Percentiles rank a stretch among this genome's conserved stretches.
Evolutionary conservation across 1,140 invertebrate species (phyloP).

Genomic region (Lysiphlebus fabarum): DNA sequence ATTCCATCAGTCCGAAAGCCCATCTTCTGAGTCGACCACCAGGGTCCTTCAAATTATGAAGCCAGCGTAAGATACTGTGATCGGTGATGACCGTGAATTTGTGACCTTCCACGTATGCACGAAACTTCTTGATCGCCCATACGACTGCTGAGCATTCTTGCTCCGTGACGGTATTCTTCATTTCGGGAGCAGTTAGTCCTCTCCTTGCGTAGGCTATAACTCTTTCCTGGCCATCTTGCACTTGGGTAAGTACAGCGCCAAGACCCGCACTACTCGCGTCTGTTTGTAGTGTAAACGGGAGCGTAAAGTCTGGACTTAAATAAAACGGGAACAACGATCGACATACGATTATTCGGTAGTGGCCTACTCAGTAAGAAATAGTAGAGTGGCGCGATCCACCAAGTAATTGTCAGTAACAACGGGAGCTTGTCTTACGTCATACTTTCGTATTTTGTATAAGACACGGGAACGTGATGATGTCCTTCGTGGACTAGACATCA

Average conservation of each 20-base stretch:
- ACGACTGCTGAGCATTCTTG: slow-evolving; percentile 34
- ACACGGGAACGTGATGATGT: too few species aligned
- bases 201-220: neutral
- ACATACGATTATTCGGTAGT: too few species aligned
- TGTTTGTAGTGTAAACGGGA: neutral
- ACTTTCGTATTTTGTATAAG: too few species aligned
- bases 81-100: slow-evolving; percentile 49
- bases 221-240: neutral
- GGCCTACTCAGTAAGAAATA: too few species aligned
- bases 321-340: too few species aligned
- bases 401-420: too few species aligned
- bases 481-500: too few species aligned
- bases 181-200: neutral
- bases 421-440: too few species aligned
- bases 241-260: too few species aligned
- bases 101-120: slow-evolving; percentile 41
- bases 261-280: neutral
- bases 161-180: slow-evolving; percentile 41
- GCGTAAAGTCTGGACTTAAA: slow-evolving; percentile 3
- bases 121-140: slow-evolving; percentile 25
- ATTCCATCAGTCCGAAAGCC: slow-evolving; percentile 20
- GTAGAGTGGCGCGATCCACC: too few species aligned
- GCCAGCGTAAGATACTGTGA: slow-evolving; percentile 43
- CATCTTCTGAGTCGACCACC: slow-evolving; percentile 21
- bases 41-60: slow-evolving; percentile 39